These are phyloP conservation scores for Phylloscopus trochiloides DNA, from an alignment of 2,113 vertebrate species.

Conservation along the genomic window DNA sequence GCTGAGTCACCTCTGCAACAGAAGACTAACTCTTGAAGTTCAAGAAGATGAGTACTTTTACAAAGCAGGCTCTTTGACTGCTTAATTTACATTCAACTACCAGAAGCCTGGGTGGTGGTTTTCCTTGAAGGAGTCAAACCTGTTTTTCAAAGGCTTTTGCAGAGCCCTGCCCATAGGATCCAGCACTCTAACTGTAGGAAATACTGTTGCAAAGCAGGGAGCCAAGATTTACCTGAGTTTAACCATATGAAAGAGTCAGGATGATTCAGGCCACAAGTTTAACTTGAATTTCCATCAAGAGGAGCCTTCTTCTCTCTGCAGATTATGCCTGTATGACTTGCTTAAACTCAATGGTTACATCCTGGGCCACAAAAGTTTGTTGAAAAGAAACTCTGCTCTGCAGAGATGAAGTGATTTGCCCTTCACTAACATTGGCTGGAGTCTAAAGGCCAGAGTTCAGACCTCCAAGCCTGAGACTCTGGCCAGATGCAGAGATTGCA, in stretches of 20 bases:
- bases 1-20: not conserved
- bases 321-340: not conserved
- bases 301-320: not conserved
- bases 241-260: not conserved
- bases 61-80: not conserved
- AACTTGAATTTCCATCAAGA: not conserved
- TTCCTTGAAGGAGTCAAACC: conserved; percentile 34
- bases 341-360: not conserved
- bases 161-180: not conserved
- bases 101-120: not conserved
- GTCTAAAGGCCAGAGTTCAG: not conserved
- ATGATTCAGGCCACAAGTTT: not conserved
- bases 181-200: not conserved
- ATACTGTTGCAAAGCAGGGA: not conserved
- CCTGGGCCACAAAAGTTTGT: not conserved
- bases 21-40: not conserved
- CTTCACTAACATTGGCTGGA: not conserved
- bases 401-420: not conserved
- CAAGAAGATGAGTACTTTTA: not conserved
- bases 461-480: not conserved
- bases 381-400: not conserved
- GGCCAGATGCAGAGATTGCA: not conserved
- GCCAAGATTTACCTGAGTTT: not conserved
- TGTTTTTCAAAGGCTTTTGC: conserved; percentile 44
- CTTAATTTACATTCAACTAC: not conserved